Base-by-base conservation (phyloP, 2,888 invertebrate species). In the Terebella lapidaria region DNA sequence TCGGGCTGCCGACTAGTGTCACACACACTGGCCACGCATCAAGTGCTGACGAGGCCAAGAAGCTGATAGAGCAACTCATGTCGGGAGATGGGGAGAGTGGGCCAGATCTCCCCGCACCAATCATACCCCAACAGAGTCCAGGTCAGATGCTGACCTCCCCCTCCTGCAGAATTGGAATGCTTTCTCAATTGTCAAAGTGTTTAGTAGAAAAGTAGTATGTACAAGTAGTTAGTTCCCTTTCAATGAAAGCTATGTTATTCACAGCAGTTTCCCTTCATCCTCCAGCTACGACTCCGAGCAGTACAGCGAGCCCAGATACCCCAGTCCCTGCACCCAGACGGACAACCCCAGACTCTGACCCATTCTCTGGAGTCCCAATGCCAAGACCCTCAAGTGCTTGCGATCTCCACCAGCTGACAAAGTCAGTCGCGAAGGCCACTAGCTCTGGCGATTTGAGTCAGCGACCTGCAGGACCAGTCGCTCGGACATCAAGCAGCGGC, bases 1-100 rank as follows among this genome's bases (percentile, higher is more conserved):
- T 79, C 25, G 74, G 78, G 25, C 61, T 72, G 35, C 79, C 79
- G 3, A 77, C 74, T 29, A 78, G 78, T 65, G 77, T 79, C 25
- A 66, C 71, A 2, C 78, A 78, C 60, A 68, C 68, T 1, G 72
- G 76, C 18, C 76, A 76, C 67, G 77, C 78, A 26, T 66, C 66
- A 10, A 73, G 67, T 29, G 71, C 70, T 1, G 75, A 74, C 55
- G 78, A 78, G 58, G 79, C 79, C 27, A 66, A 75, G 62, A 69
- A 66, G n/a, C 65, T 79, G 54, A 76, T 79, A 26, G 73, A 76
- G 58, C 66, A 71, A 57, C 67, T 79, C 49, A 62, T 76, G 65
- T 25, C 28, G n/a, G 67, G 66, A 24, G 62, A 63, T 27, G n/a
- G 5, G 3, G 67, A 65, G 22, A 59, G 64, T 20, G 64, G 59